Conservation (phyloP, 37 sponge, comb jelly and placozoan genomes). For the Mnemiopsis leidyi region DNA sequence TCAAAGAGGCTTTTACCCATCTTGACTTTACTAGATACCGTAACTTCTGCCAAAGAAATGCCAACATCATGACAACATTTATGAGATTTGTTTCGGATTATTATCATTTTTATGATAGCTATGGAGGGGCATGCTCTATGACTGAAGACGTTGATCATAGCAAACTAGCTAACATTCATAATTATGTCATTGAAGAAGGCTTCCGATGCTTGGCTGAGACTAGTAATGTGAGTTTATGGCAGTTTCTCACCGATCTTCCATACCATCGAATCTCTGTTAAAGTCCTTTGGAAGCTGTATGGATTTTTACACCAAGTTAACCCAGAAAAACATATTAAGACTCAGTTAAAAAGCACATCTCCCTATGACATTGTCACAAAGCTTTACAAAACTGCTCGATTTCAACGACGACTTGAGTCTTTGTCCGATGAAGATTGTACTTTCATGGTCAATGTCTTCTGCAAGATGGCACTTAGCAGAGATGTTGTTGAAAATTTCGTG, state of each 20-base stretch:
- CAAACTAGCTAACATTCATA: constrained; percentile 40
- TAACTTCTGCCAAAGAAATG: constrained; percentile 62
- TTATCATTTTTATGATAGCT: constrained; percentile 39
- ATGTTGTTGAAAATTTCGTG: constrained; percentile 30
- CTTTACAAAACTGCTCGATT: constrained; percentile 54
- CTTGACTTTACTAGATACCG: constrained; percentile 59
- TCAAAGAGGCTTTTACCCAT: constrained; percentile 27
- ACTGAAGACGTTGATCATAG: neutral
- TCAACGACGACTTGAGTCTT: constrained; percentile 10
- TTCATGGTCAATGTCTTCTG: constrained; percentile 56
- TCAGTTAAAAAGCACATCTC: neutral
- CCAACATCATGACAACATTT: constrained; percentile 53
- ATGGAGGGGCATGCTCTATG: constrained; percentile 37
- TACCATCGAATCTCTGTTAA: constrained; percentile 77
- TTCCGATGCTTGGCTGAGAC: constrained; percentile 57
- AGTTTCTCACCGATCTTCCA: constrained; percentile 97
- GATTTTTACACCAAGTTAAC: constrained; percentile 74
- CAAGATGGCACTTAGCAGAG: constrained; percentile 31
- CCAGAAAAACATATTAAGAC: constrained; percentile 16
- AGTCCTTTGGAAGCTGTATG: constrained; percentile 84
- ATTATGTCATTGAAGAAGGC: constrained; percentile 53
- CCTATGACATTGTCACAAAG: constrained; percentile 63
- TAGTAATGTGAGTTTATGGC: constrained; percentile 74
- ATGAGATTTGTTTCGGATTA: constrained; percentile 44
- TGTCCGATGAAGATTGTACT: constrained; percentile 59